Percentiles rank a stretch among this genome's conserved stretches.
Conservation (phyloP, 2,113 vertebrate genomes). For the Gopherus evgoodei region DNA sequence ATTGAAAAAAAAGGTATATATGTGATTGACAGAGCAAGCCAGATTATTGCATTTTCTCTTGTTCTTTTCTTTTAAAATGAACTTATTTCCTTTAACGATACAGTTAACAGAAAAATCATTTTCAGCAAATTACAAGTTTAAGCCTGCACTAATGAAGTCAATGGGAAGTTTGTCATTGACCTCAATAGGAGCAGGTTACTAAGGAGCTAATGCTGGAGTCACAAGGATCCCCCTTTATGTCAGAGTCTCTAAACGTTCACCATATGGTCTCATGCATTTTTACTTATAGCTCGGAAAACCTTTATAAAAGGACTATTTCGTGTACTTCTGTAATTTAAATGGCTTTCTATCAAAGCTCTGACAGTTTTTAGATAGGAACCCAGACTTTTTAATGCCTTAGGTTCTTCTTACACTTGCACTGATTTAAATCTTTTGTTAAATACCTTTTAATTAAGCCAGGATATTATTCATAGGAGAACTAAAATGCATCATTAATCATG, state of each 20-base stretch:
- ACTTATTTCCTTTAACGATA: not conserved
- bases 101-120: not conserved
- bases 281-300: not conserved
- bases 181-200: not conserved
- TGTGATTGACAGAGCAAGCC: not conserved
- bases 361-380: not conserved
- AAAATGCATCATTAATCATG: constrained; percentile 17
- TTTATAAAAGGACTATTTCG: not conserved
- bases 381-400: not conserved
- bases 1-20: constrained; percentile 2
- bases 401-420: not conserved
- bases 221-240: not conserved
- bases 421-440: constrained; percentile 62
- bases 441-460: constrained; percentile 35
- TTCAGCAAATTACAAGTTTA: not conserved
- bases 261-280: not conserved
- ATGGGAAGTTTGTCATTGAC: not conserved
- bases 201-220: not conserved
- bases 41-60: not conserved
- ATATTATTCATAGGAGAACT: constrained; percentile 32
- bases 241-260: too few relatives aligned
- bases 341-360: not conserved
- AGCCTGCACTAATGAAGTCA: not conserved
- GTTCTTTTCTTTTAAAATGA: not conserved
- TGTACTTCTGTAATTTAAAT: not conserved